Evolutionary conservation across 2,888 invertebrate species (phyloP).

Genomic region (Metallyticus violacea): DNA sequence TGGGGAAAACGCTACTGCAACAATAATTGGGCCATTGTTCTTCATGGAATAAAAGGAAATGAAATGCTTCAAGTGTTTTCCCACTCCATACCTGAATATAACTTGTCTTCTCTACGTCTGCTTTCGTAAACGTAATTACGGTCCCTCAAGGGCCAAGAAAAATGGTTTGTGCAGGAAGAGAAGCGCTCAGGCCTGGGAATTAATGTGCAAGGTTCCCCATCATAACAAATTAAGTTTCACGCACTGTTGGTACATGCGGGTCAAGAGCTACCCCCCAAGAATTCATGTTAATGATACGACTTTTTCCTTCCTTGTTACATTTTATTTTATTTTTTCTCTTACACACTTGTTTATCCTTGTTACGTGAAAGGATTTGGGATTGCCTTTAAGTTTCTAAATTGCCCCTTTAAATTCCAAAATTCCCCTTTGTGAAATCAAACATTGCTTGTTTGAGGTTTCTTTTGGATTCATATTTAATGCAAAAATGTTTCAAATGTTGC

Average conservation of each 20-base stretch:
- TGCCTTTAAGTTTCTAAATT: too few species aligned
- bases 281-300: background rate
- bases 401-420: too few species aligned
- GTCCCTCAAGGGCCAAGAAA: background rate
- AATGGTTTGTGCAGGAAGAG: background rate
- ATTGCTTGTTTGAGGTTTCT: too few species aligned
- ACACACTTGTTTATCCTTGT: background rate
- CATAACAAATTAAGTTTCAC: background rate
- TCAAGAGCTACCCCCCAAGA: background rate
- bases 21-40: background rate
- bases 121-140: background rate
- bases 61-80: background rate
- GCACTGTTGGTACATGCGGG: background rate
- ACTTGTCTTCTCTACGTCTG: background rate
- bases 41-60: background rate
- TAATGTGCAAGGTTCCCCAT: background rate
- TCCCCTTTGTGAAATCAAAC: too few species aligned
- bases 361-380: background rate
- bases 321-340: background rate
- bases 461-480: too few species aligned
- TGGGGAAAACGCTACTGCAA: background rate
- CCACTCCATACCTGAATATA: background rate
- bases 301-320: background rate
- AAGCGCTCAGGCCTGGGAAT: background rate
- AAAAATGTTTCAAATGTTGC: too few species aligned